Base-by-base conservation (phyloP, 1,140 invertebrate genomes). In the Tetranychus cinnabarinus region DNA sequence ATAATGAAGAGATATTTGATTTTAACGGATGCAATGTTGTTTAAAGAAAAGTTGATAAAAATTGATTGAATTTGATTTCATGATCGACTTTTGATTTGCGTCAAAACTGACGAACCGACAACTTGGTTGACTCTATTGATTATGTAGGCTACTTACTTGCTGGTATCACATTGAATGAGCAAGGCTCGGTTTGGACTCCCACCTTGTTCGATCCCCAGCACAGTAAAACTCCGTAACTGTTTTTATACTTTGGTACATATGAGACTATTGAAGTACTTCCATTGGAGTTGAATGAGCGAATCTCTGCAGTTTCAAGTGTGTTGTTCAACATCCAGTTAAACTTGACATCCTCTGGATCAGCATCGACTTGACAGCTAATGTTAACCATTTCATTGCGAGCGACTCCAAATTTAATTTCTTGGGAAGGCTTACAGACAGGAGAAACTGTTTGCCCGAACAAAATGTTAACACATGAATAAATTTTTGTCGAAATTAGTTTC, bases 311-410 rank as follows among this genome's bases (percentile, higher is more conserved):
- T 63, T 59, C 66, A 48, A 15, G 85, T 2, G 87, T 62, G 46
- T 68, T 69, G 61, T 70, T 70, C 48, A 70, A 63, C 48, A 64
- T 63, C 59, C 59, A 60, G 35, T 54, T 50, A n/a, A 60, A 60
- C 23, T n/a, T 5, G 12, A 60, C 59, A 37, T 60, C 59, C 2
- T 37, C 35, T 23, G 59, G 59, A 52, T 60, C 59, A n/a, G 59
- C 33, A 42, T 60, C 48, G 10, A 60, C 47, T 36, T 50, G 10
- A 52, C 59, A 60, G n/a, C 69, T 68, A 68, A 35, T 64, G 42
- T 80, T 77, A 15, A 87, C 81, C n/a, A 83, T 86, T 72, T 89
- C 86, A 68, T 86, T 82, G 68, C 86, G 86, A 60, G 88, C 73
- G 6, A 86, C 86, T 2, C 86, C 85, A 61, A 66, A 69, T n/a